Percentiles rank a stretch among this genome's conserved stretches.
Evolutionary conservation across 1,140 invertebrate genomes (phyloP).

Genomic region (Papilio dardanus): DNA sequence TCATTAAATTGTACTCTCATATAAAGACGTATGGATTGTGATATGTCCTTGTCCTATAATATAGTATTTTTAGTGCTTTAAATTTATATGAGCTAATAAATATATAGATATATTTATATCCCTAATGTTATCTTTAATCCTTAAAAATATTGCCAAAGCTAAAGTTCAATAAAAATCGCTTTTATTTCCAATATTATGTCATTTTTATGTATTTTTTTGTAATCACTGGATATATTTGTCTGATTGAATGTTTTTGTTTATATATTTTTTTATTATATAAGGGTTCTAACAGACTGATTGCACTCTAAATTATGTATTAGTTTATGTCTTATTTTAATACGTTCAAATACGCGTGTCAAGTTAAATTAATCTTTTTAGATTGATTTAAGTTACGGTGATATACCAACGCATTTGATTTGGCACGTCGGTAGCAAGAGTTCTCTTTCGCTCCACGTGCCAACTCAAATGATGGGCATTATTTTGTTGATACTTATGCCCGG

Average conservation of each 20-base stretch:
- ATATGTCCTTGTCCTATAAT: neutral
- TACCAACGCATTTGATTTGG: neutral
- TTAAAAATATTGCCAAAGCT: constrained; percentile 14
- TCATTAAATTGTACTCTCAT: neutral
- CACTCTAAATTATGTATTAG: constrained; percentile 13
- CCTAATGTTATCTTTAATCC: neutral
- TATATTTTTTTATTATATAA: constrained; percentile 15
- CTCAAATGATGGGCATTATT: neutral
- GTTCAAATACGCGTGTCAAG: neutral
- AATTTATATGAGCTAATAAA: constrained; percentile 16
- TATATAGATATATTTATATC: constrained; percentile 11
- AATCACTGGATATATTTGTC: neutral
- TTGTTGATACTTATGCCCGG: neutral
- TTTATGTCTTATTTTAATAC: neutral
- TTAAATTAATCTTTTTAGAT: neutral
- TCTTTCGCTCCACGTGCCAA: neutral
- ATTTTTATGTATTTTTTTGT: neutral
- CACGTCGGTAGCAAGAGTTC: neutral
- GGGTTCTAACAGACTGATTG: constrained; percentile 27
- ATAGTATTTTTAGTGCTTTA: constrained; percentile 19
- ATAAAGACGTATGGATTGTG: neutral
- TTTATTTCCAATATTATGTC: neutral
- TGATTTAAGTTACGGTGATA: neutral
- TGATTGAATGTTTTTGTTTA: neutral
- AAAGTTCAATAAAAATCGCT: neutral